These are phyloP conservation scores for Peromyscus melanophrys DNA, from an alignment of 2,797 vertebrate species.

Conservation along the genomic window DNA sequence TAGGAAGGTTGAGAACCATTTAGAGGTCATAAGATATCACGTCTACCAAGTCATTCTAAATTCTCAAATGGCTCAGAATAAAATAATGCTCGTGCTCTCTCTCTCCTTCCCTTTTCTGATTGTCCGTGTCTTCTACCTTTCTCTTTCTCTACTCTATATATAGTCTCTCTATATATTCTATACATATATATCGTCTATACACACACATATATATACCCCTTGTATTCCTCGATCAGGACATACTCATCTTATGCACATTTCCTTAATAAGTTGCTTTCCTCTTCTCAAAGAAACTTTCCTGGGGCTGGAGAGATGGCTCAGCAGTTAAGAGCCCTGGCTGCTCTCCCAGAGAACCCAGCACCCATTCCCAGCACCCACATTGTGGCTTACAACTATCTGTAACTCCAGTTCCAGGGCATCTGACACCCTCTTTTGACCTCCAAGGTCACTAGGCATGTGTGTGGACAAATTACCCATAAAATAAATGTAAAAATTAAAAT, in stretches of 20 bases:
- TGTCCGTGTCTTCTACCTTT: not conserved
- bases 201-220: not conserved
- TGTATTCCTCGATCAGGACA: not conserved
- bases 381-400: not conserved
- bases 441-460: not conserved
- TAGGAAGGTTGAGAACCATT: not conserved
- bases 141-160: not conserved
- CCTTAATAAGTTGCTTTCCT: not conserved
- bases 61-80: not conserved
- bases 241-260: not conserved
- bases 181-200: not conserved
- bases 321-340: not conserved
- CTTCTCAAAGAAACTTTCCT: not conserved
- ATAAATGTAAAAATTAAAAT: not conserved
- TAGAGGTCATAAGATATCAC: not conserved
- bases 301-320: not conserved
- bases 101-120: too few species aligned
- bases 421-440: not conserved
- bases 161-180: not conserved
- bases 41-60: constrained; percentile 51
- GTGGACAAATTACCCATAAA: not conserved
- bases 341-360: not conserved
- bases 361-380: not conserved
- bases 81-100: not conserved
- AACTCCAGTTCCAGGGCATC: not conserved